A percentile compares a stretch with the other conserved stretches of the same genome.
Evolutionary conservation across 2,888 invertebrate genomes (phyloP).

Genomic region (Caradrina clavipalpis): DNA sequence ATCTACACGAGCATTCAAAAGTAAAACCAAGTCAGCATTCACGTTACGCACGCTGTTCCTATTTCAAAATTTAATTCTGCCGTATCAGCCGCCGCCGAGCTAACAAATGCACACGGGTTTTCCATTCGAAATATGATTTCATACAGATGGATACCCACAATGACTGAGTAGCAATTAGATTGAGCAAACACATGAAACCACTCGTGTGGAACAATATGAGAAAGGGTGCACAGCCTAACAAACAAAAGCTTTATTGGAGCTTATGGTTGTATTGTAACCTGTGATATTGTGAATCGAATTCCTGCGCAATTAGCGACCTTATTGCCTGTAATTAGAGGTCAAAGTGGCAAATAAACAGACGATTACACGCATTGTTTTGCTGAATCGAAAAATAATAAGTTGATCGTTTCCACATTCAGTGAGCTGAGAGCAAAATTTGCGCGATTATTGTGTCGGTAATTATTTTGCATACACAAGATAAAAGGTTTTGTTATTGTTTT

Average conservation of each 20-base stretch:
- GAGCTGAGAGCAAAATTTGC: constrained; percentile 57
- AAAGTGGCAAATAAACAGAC: constrained; percentile 45
- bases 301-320: constrained; percentile 56
- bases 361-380: constrained; percentile 64
- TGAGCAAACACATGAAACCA: constrained; percentile 87
- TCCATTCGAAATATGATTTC: constrained; percentile 82
- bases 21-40: constrained; percentile 8
- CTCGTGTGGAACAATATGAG: constrained; percentile 87
- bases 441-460: constrained; percentile 55
- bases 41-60: constrained; percentile 22
- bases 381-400: constrained; percentile 72
- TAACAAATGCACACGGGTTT: constrained; percentile 69
- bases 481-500: constrained; percentile 51
- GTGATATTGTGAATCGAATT: constrained; percentile 50
- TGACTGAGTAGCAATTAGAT: constrained; percentile 89
- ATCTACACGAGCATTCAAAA: constrained; percentile 19
- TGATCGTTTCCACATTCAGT: constrained; percentile 64
- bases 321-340: constrained; percentile 48
- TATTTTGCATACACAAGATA: constrained; percentile 58
- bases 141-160: constrained; percentile 82
- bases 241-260: constrained; percentile 79
- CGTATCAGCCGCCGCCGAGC: constrained; percentile 62
- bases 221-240: constrained; percentile 81
- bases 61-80: constrained; percentile 65
- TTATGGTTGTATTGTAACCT: constrained; percentile 62